A percentile compares a stretch with the other conserved stretches of the same genome.
These are phyloP conservation scores for Euglossa dilemma DNA, from an alignment of 1,140 invertebrate genomes.

Conservation along the genomic window DNA sequence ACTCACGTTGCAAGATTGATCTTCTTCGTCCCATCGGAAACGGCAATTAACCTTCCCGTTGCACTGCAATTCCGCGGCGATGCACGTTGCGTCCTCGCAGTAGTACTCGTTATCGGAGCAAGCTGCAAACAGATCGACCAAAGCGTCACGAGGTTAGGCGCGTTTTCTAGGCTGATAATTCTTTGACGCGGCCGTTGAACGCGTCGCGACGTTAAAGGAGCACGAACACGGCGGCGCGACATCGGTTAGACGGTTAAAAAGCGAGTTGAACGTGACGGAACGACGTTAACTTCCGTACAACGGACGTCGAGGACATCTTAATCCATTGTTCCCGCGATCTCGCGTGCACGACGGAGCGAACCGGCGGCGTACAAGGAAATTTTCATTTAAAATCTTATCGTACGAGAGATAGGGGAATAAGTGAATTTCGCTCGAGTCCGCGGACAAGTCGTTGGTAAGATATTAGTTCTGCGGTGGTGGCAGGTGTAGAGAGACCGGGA, in stretches of 20 bases:
- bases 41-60: constrained; percentile 90
- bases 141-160: background rate
- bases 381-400: constrained; percentile 40
- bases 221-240: background rate
- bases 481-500: constrained; percentile 46
- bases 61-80: constrained; percentile 87
- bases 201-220: background rate
- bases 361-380: constrained; percentile 4
- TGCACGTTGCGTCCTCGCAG: constrained; percentile 93
- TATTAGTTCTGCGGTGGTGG: constrained; percentile 48
- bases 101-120: constrained; percentile 87
- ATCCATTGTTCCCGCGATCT: constrained; percentile 4
- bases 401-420: constrained; percentile 20
- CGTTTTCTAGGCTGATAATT: background rate
- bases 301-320: background rate
- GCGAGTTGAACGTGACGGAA: background rate
- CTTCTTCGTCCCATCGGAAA: constrained; percentile 91
- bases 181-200: background rate
- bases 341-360: background rate
- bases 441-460: constrained; percentile 45
- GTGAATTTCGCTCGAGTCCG: constrained; percentile 31
- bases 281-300: background rate
- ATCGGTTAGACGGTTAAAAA: background rate
- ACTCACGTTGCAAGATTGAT: constrained; percentile 87
- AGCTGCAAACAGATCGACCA: constrained; percentile 61